These are phyloP conservation scores for Ctenomys sociabilis DNA, from an alignment of 2,113 vertebrate species.

Conservation along the genomic window DNA sequence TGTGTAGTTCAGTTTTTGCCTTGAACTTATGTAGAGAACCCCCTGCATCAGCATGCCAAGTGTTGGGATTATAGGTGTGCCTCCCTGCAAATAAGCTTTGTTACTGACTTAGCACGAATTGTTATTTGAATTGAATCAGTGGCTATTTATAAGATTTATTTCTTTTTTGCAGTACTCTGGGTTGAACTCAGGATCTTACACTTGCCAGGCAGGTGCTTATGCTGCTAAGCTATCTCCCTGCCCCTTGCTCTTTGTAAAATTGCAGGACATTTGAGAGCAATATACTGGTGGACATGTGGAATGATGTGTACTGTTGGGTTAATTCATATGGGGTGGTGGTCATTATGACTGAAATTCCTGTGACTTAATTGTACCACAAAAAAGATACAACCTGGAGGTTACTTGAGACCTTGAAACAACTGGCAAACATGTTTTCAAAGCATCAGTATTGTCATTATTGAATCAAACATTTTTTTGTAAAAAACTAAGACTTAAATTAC, in stretches of 20 bases:
- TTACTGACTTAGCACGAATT: conserved; percentile 37
- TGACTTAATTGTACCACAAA: conserved; percentile 55
- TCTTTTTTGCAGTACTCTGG: too few relatives aligned
- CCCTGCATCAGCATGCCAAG: not conserved
- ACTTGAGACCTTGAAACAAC: conserved; percentile 60
- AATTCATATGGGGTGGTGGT: conserved; percentile 57
- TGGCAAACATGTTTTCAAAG: conserved; percentile 52
- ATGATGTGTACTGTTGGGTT: conserved; percentile 65
- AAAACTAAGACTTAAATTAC: conserved; percentile 51
- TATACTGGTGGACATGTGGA: conserved; percentile 37
- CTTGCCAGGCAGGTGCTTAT: too few relatives aligned
- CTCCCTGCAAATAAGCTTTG: not conserved
- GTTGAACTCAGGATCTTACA: too few relatives aligned
- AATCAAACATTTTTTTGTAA: conserved; percentile 23
- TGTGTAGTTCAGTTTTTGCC: not conserved
- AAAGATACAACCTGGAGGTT: conserved; percentile 44
- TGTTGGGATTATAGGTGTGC: not conserved
- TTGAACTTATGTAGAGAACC: not conserved
- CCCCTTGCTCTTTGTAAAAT: not conserved
- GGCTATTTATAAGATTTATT: conserved; percentile 24
- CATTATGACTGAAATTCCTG: not conserved
- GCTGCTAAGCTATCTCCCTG: too few relatives aligned
- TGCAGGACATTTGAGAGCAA: conserved; percentile 39
- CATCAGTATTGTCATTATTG: conserved; percentile 48
- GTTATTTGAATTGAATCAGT: conserved; percentile 59